Base-by-base conservation (phyloP, 2,888 invertebrate genomes). In the Apamea crenata region DNA sequence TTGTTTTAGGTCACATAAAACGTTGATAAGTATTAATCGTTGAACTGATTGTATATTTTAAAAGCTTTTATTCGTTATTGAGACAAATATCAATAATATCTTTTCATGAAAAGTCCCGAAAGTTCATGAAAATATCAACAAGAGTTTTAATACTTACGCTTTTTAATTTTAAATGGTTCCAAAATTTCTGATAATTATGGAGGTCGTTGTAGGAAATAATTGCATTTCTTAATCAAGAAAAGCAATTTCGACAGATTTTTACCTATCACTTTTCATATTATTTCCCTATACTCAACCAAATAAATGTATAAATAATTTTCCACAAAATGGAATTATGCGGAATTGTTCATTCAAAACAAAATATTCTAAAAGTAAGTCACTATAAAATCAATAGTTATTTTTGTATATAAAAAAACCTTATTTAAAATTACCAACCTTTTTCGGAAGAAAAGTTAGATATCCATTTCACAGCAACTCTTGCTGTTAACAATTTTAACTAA, bases 341-440 rank as follows among this genome's bases (percentile, higher is more conserved):
- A 21, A n/a, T 25, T 16, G 3, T 10, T 29, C 8, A n/a, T 21
- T 59, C 5, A 3, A 36, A 44, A 78, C 3, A 32, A 47, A 47
- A 36, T 25, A 29, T 40, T n/a, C 0, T 16, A 14, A 25, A 63
- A n/a, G 10, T 40, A 63, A 4, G 7, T 16, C 8, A n/a, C 10
- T 14, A 36, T 36, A 56, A 50, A 68, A 47, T 18, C 2, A 53
- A 18, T 59, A 56, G 2, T 21, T 16, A 50, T 25, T 8, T 25
- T 50, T 50, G 21, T 47, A 36, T 0, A 32, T 16, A 29, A 16
- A 21, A 16, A 21, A 78, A 70, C 4, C 10, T 40, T 29, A 50
- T n/a, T 59, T 53, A 32, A 44, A 67, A 75, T 59, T 21, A 87
- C 78, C 14, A 63, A 86, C 88, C 86, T 87, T 79, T 75, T 72